Evolutionary conservation across 2,113 vertebrate genomes (phyloP).

Genomic region (Casuarius casuarius): DNA sequence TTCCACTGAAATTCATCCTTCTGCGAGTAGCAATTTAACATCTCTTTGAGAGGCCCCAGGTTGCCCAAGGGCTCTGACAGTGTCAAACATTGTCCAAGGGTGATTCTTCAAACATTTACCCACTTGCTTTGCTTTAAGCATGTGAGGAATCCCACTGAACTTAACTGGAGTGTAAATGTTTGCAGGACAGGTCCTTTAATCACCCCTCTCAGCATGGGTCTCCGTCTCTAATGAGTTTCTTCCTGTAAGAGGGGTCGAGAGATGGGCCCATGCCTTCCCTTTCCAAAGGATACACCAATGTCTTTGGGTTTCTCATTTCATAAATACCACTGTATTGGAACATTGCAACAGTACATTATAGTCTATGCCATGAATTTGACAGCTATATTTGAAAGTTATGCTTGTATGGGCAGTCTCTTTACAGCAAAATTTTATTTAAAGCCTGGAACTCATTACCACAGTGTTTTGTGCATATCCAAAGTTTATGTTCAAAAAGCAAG

Average conservation of each 20-base stretch:
- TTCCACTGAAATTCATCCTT: not conserved
- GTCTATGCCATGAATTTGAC: not conserved
- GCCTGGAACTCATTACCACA: not conserved
- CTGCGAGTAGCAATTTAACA: not conserved
- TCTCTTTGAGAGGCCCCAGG: not conserved
- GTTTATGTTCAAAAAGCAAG: not conserved
- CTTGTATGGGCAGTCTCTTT: not conserved
- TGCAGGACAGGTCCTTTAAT: not conserved
- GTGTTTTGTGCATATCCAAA: not conserved
- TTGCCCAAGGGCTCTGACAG: not conserved
- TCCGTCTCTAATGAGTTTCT: not conserved
- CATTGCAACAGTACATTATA: not conserved
- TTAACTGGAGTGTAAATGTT: not conserved
- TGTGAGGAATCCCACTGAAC: constrained; percentile 14
- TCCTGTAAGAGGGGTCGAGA: not conserved
- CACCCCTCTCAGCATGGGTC: not conserved
- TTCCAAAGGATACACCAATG: not conserved
- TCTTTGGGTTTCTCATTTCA: not conserved
- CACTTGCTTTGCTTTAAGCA: not conserved
- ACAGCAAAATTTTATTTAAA: not conserved
- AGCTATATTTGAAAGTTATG: not conserved
- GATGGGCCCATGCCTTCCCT: not conserved
- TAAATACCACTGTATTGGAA: not conserved
- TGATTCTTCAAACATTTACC: constrained; percentile 12
- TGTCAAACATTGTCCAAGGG: not conserved